Evolutionary conservation across 2,888 invertebrate genomes (phyloP), one percentile per base, ranked within the genome.

Genomic region (Diarsia brunnea): DNA sequence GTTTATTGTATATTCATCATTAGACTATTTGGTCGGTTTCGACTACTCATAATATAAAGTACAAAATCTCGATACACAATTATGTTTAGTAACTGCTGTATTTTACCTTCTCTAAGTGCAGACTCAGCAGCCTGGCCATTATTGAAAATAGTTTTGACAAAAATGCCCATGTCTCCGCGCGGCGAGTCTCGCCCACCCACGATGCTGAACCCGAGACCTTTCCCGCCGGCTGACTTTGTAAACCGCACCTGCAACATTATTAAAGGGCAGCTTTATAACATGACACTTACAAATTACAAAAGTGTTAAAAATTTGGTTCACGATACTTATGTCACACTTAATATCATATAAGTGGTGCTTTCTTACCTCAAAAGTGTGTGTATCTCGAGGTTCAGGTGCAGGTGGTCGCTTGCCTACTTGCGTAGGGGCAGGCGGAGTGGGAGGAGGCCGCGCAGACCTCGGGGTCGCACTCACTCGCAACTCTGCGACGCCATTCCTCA

Each of bases 161-260:
- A 98, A 88, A 99, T 98, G 63, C 98, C 98, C 97, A 98, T 98
- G 88, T 97, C 98, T 1, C 98, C 98, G 84, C 98, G 97, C 2
- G 98, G 98, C 21, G 98, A 98, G 92, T 99, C 99, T 72, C 97
- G 97, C 2, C 99, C 99, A 21, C 99, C 99, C 31, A 99, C 98
- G 86, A 99, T 98, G 87, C 98, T 98, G 95, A 99, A 99, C 27
- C 99, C 99, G 38, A 99, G 97, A 53, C 98, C 98, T 94, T 98
- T 98, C 81, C 98, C 98, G 21, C 98, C 98, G 4, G 98, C 98
- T 66, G 98, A 98, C 92, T 99, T 99, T 75, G 97, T 97, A 91
- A 98, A 98, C 79, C 97, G 97, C 79, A 97, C 97, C 96, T 97
- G 93, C 61, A 91, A 90, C 47, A 67, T 78, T 79, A 80, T 61